Evolutionary conservation across 2,113 vertebrate species (phyloP).

Genomic region (Fukomys damarensis): DNA sequence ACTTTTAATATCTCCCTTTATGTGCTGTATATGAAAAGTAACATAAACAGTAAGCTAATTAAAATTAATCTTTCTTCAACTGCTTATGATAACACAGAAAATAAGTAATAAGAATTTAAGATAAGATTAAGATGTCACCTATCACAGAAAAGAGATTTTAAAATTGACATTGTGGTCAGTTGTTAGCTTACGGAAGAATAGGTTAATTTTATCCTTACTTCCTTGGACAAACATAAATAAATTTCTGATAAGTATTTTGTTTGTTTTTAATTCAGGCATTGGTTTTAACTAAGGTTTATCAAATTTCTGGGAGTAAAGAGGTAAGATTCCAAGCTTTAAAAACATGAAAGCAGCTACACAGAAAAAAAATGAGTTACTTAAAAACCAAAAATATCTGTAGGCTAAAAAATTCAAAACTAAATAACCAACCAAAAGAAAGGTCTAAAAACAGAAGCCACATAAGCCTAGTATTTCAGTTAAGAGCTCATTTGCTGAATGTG

Average conservation of each 20-base stretch:
- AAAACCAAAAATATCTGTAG: neutral
- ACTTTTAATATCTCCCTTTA: neutral
- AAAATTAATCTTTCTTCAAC: neutral
- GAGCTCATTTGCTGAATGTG: neutral
- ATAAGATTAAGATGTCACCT: conserved; percentile 14
- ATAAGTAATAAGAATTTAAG: conserved; percentile 34
- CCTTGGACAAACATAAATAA: neutral
- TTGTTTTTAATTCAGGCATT: conserved; percentile 29
- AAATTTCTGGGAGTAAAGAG: neutral
- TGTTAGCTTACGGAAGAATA: neutral
- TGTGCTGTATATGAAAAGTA: neutral
- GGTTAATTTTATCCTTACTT: neutral
- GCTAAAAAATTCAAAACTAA: conserved; percentile 13
- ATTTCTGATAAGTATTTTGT: neutral
- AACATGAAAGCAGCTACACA: neutral
- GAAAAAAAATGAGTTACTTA: neutral
- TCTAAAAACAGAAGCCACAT: neutral
- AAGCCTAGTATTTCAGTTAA: conserved; percentile 30
- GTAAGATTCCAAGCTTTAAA: neutral
- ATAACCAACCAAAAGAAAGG: neutral
- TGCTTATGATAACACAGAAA: conserved; percentile 17
- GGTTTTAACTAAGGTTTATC: neutral
- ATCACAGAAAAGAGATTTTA: neutral
- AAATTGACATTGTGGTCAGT: neutral
- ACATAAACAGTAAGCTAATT: neutral